Base-by-base conservation (phyloP, 2,888 invertebrate species). In the Agonopterix alstromeriana region DNA sequence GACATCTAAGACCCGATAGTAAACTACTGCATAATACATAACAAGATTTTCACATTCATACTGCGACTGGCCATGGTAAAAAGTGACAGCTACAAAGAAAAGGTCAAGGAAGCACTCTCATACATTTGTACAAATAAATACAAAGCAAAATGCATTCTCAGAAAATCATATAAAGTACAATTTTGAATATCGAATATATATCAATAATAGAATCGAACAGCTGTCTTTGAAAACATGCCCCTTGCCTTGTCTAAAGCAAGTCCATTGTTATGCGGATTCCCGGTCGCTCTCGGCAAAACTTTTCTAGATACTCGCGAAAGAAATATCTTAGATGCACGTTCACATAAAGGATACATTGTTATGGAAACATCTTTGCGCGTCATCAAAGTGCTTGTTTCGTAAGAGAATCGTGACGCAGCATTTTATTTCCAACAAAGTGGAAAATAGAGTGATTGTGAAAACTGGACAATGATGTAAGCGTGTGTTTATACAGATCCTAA, bases 191-290 rank as follows among this genome's bases (percentile, higher is more conserved):
- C 56, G 53, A 53, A 57, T 59, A 58, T 59, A 58, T 62, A 60
- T 59, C 60, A 55, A 62, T 61, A 53, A 57, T 10, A 35, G 27
- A 62, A 60, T 63, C 52, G 52, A 61, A 52, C 54, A 55, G 50
- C 53, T 56, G 53, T 62, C 62, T 65, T 63, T 60, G 59, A 59
- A 61, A 64, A 57, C 57, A 61, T 49, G 45, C 47, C 51, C 57
- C 64, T 67, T 49, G 50, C 49, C 53, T 61, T 49, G 50, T 50
- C 53, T 60, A 55, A 63, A 65, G 53, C 27, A 27, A 57, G 54
- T 55, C 58, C 65, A 70, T 75, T 73, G 67, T 70, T 68, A 65
- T 70, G 59, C 61, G 61, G 55, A 67, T 60, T 61, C 60, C 55
- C 53, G 27, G 3, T 27, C 53, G 58, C 60, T 36, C 62, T 64